Evolutionary conservation across 2,888 invertebrate species (phyloP).

Genomic region (Cotesia congregata): DNA sequence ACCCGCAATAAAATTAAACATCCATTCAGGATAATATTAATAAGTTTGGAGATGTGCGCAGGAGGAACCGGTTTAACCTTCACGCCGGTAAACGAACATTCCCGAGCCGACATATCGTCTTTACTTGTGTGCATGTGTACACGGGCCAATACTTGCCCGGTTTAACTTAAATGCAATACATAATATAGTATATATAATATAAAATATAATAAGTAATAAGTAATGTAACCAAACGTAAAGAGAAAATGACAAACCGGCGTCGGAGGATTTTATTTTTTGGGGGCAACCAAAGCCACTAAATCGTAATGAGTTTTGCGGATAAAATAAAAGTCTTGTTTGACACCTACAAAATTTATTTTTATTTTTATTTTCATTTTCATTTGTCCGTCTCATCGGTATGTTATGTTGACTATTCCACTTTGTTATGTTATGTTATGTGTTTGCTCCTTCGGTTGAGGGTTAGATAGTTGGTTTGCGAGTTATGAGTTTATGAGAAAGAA

Average conservation of each 20-base stretch:
- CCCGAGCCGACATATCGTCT: conserved; percentile 10
- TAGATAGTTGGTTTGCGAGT: conserved; percentile 39
- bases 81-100: conserved; percentile 32
- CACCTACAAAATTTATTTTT: neutral
- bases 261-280: neutral
- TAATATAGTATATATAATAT: conserved; percentile 11
- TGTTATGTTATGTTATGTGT: neutral
- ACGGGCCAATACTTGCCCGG: too few relatives aligned
- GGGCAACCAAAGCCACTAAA: neutral
- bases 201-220: neutral
- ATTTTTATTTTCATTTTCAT: too few relatives aligned
- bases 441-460: too few relatives aligned
- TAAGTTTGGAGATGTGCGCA: conserved; percentile 42
- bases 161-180: neutral
- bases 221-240: conserved; percentile 22
- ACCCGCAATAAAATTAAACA: conserved; percentile 44
- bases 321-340: neutral
- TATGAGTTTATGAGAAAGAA: conserved; percentile 47
- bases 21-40: conserved; percentile 46
- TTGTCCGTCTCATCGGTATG: neutral
- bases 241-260: neutral
- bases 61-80: conserved; percentile 47
- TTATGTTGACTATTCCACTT: neutral
- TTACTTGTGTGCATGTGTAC: neutral
- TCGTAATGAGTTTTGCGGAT: neutral